Evolutionary conservation across 1,140 invertebrate genomes (phyloP), one percentile per base, ranked within the genome.

Genomic region (Caerostris darwini): DNA sequence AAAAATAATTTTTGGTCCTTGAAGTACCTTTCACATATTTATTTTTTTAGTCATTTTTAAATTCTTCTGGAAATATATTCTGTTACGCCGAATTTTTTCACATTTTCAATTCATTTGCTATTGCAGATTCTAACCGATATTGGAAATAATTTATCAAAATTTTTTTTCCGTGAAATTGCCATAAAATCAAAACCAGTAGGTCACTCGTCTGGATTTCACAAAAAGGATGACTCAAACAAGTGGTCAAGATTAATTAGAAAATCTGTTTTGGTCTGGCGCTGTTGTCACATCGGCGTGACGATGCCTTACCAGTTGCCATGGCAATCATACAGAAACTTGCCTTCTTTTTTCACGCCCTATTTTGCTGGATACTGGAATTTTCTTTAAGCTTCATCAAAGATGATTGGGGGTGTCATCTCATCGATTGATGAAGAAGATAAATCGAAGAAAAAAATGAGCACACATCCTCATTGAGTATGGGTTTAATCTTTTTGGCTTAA

Each of bases 231-330:
- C 53, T 19, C 71, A 77, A 77, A 50, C 71, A 77, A 77, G 71
- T 77, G 71, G 71, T 77, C 54, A 59, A 58, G 83, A 58, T 85
- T 85, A 91, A 91, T 91, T 91, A 91, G 90, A 71, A 8, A 81
- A 91, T 7, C 69, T 71, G 58, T 91, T 58, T 19, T 57, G 90
- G 50, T 90, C 88, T 12, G 86, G 12, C 19, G 71, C 71, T 17
- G 17, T 64, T 64, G 12, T 17, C 61, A 64, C 4, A 14, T 34
- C 34, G 34, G 71, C 50, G 34, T 77, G 71, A 77, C 71, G 34
- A 34, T 50, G 50, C 71, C 12, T 77, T 77, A 53, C 71, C 7
- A 34, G 71, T 77, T 77, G 8, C 71, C 71, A 77, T 77, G 71
- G 71, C 5, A 50, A 77, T 77, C 8, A 50, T 50, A 50, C 10